These are phyloP conservation scores for Erebia palarica DNA, from an alignment of 2,888 invertebrate species.

Conservation along the genomic window DNA sequence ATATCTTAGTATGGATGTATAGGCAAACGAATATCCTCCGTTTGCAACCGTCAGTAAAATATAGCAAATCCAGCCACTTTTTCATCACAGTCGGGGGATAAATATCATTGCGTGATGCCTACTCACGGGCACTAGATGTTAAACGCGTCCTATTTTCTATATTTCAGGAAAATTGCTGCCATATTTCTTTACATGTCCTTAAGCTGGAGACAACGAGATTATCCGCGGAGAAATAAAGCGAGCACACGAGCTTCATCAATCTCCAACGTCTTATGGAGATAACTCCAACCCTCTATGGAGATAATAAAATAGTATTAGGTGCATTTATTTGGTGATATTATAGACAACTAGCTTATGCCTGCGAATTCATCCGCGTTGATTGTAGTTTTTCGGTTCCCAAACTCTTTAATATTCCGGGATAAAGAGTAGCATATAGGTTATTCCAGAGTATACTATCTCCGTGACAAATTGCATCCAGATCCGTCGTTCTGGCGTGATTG, in stretches of 20 bases:
- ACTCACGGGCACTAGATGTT: constrained; percentile 64
- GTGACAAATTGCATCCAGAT: no score
- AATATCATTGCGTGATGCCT: constrained; percentile 36
- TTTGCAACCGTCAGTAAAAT: neutral
- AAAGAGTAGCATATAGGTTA: no score
- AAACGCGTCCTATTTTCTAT: constrained; percentile 78
- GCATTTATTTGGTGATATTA: constrained; percentile 12
- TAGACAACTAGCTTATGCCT: no score
- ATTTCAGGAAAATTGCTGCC: constrained; percentile 78
- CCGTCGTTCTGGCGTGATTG: no score
- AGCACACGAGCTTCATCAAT: constrained; percentile 75
- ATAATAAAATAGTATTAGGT: constrained; percentile 35
- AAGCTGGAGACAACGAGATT: constrained; percentile 80
- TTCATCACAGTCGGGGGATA: constrained; percentile 42
- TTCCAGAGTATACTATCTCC: no score
- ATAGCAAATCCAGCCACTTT: constrained; percentile 17
- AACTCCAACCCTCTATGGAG: constrained; percentile 39
- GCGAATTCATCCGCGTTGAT: no score
- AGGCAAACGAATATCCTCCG: neutral
- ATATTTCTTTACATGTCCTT: constrained; percentile 80
- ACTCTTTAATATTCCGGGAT: no score
- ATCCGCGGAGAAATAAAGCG: constrained; percentile 78
- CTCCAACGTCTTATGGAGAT: constrained; percentile 52
- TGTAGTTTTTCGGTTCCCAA: no score
- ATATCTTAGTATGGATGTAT: no score